Conservation (phyloP, 2,113 vertebrate species). For the Procavia capensis region DNA sequence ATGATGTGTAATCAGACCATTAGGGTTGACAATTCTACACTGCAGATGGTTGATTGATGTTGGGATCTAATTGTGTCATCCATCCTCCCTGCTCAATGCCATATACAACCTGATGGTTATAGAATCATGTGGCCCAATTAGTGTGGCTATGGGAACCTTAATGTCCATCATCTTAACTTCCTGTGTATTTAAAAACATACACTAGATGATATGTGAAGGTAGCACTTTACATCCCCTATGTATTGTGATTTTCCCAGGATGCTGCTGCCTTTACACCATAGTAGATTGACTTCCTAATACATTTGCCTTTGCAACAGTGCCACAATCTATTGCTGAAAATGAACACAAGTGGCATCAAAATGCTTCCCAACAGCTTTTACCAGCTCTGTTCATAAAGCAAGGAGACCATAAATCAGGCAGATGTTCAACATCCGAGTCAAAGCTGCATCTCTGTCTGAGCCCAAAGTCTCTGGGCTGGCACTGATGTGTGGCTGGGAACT, state of each 20-base stretch:
- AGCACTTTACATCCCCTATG: constrained; percentile 34
- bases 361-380: constrained; percentile 46
- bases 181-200: constrained; percentile 67
- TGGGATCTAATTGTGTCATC: constrained; percentile 38
- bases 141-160: constrained; percentile 59
- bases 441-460: background rate
- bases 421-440: constrained; percentile 36
- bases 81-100: background rate
- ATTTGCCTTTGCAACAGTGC: constrained; percentile 55
- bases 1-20: constrained; percentile 25
- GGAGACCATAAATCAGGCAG: constrained; percentile 58
- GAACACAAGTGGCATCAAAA: constrained; percentile 64
- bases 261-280: background rate
- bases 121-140: constrained; percentile 59
- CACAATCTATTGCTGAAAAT: constrained; percentile 66
- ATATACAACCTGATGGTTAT: constrained; percentile 61
- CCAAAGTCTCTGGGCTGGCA: constrained; percentile 4
- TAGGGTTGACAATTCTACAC: background rate
- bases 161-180: constrained; percentile 57
- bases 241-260: constrained; percentile 55
- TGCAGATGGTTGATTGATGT: constrained; percentile 73
- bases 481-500: background rate
- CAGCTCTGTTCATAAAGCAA: constrained; percentile 61
- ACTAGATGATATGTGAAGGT: constrained; percentile 39
- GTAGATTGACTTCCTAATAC: constrained; percentile 42